Evolutionary conservation across 92 coral and sea anemone genomes (phyloP), one percentile per base, ranked within the genome.

Genomic region (Epizoanthus ramosus): DNA sequence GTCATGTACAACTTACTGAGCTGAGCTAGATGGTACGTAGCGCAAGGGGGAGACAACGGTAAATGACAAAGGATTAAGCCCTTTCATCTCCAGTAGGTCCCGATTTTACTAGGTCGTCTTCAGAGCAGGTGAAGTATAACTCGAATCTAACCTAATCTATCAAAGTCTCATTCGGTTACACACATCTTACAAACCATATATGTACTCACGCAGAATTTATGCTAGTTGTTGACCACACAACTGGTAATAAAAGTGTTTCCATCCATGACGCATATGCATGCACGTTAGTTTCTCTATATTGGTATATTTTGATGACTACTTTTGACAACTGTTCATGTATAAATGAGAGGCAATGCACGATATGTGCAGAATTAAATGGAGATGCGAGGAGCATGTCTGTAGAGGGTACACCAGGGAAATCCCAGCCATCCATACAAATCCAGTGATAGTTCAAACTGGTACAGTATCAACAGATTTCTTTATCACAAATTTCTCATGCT

Each of bases 281-380:
- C 67, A 43, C 0, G 39, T 16, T 14, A 15, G 14, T 43, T 61
- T 13, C 33, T 60, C 57, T 14, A 60, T 8, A n/a, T n/a, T 22
- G 58, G 79, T 22, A 70, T 21, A 7, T 85, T 69, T 65, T 9
- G 45, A 59, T 43, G n/a, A 45, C 6, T 18, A 35, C n/a, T 22
- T 5, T 73, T 28, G 31, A 50, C 33, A 58, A 79, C 60, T 72
- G 69, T 83, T 64, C 18, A 43, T 19, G 56, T 63, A 58, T 79
- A 72, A 39, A 37, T 63, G 47, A 6, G 24, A 39, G 33, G 58
- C 50, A 19, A 50, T 63, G 74, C 68, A 70, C 63, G 68, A 61
- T 57, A 83, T 77, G 58, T 84, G 69, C 91, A 77, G 75, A 87
- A 69, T 70, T 83, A 67, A 47, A 75, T 59, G 82, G 21, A 80